These are phyloP conservation scores for Escarpia spicata DNA, from an alignment of 2,888 invertebrate species.

Conservation along the genomic window DNA sequence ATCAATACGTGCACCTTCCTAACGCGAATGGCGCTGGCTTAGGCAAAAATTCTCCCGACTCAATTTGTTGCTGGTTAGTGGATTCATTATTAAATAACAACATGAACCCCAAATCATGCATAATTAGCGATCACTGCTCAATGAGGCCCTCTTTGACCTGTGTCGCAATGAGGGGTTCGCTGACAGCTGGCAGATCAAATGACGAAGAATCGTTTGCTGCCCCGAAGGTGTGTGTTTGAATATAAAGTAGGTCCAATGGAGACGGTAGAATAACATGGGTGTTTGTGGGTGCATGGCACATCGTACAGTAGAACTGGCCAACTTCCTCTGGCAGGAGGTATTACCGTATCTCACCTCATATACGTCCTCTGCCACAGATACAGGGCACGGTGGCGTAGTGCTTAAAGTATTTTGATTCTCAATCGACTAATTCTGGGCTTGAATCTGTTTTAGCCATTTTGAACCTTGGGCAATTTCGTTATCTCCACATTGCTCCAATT, in stretches of 20 bases:
- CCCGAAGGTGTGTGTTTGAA: not conserved
- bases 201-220: not conserved
- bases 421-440: no score
- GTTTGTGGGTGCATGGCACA: not conserved
- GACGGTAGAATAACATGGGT: not conserved
- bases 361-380: not conserved
- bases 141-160: not conserved
- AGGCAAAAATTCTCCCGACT: not conserved
- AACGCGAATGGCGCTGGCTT: not conserved
- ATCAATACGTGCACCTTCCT: not conserved
- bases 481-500: no score
- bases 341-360: not conserved
- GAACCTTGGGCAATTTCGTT: no score
- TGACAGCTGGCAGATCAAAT: not conserved
- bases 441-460: no score
- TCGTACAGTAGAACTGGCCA: not conserved
- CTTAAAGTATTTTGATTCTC: no score
- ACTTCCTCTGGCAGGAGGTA: not conserved
- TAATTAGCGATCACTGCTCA: not conserved
- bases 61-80: not conserved
- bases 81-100: conserved; percentile 1
- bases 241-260: not conserved
- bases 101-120: not conserved
- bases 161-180: not conserved
- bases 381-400: no score